Evolutionary conservation across 2,888 invertebrate genomes (phyloP), one percentile per base, ranked within the genome.

Genomic region (Andrena bicolor): DNA sequence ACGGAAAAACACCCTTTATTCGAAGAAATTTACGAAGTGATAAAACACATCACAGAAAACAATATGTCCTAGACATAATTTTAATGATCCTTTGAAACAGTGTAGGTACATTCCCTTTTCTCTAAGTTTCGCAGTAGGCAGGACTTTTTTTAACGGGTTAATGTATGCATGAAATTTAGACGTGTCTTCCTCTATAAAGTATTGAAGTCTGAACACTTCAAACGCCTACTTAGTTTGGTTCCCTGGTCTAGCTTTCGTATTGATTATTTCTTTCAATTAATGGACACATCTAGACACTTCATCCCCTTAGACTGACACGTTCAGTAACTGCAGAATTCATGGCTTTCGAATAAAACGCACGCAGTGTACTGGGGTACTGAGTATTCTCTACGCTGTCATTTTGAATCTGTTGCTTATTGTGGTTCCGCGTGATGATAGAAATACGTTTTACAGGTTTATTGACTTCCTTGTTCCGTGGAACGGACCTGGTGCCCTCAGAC

Each of bases 401-500:
- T 63, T 7, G 48, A 20, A 49, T 61, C 2, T 23, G 4, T 23
- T 0, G 2, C 6, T n/a, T 20, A 13, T 70, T n/a, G 0, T 30
- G 2, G 6, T 28, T n/a, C n/a, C 4, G 2, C 16, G 8, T 8
- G 20, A 74, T 58, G 26, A 77, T 69, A 35, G 49, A 10, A 51
- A 49, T 48, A 26, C 6, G 2, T 10, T 74, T 95, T 93, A 64
- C 95, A 95, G 96, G 96, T 85, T 94, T 98, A 8, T 95, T 98
- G 82, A 96, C 97, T 90, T 96, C 97, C 2, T 95, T 98, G 82
- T 98, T 98, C 94, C 95, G 98, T 90, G 97, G 97, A 84, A 96
- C 97, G 7, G 98, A 98, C 94, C 94, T 98, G 56, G 98, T 98
- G 0, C 97, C 98, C 0, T 97, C 98, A 0, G 99, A 98, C 93